Conservation (phyloP, 2,113 vertebrate genomes). For the chimpanzee (Pan troglodytes) region NHGRI_mPanTro3-v2.1_pri NC_072417.2:86576001-86576500, state of each 20-base stretch:
- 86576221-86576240: rapidly evolving
- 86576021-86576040: not conserved
- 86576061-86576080: no score
- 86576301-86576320: not conserved
- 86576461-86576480: not conserved
- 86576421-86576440: not conserved
- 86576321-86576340: rapidly evolving
- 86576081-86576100: rapidly evolving
- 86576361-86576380: not conserved
- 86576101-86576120: not conserved
- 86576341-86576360: not conserved
- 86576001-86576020: rapidly evolving
- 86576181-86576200: not conserved
- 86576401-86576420: not conserved
- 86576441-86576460: not conserved
- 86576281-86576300: not conserved
- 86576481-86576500: not conserved
- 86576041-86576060: rapidly evolving
- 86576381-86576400: not conserved
- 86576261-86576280: not conserved
- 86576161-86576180: rapidly evolving
- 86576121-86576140: not conserved
- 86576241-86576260: not conserved
- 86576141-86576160: rapidly evolving
- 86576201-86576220: not conserved